Percentiles rank a stretch among this genome's conserved stretches.
phyloP scores from a whole-genome alignment of 2,888 invertebrate genomes.

The Mellilla xanthometata region DNA sequence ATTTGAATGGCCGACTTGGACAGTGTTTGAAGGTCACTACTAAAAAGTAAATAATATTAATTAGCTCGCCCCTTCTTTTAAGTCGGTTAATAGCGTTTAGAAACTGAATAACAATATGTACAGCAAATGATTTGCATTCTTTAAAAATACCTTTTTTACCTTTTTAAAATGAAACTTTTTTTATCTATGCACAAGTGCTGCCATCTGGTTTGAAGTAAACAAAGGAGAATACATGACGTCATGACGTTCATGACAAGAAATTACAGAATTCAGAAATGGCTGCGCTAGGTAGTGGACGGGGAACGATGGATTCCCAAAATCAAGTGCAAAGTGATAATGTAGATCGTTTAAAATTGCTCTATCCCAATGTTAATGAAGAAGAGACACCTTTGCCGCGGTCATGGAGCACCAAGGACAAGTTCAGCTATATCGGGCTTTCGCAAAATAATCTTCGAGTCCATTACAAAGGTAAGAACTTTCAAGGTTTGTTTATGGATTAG shows the following conservation, averaged over 20 bases:
- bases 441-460: conserved; percentile 99
- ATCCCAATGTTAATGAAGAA: conserved; percentile 97
- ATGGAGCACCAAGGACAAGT: conserved; percentile 99
- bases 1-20: no score
- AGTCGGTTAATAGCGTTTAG: no score
- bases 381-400: conserved; percentile 96
- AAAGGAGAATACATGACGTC: conserved; percentile 59
- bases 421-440: conserved; percentile 97
- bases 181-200: conserved; percentile 34
- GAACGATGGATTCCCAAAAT: conserved; percentile 87
- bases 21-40: no score
- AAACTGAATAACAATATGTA: no score
- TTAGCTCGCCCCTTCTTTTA: not conserved
- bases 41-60: no score
- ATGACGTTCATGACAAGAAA: conserved; percentile 66
- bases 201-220: conserved; percentile 46
- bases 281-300: conserved; percentile 89
- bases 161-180: conserved; percentile 36
- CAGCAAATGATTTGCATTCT: no score
- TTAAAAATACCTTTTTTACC: no score
- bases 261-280: conserved; percentile 89
- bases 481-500: conserved; percentile 79
- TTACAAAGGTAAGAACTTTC: conserved; percentile 95
- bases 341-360: conserved; percentile 94
- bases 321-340: conserved; percentile 84